Evolutionary conservation across 2,113 vertebrate species (phyloP).

Genomic region (Aramus guarauna): DNA sequence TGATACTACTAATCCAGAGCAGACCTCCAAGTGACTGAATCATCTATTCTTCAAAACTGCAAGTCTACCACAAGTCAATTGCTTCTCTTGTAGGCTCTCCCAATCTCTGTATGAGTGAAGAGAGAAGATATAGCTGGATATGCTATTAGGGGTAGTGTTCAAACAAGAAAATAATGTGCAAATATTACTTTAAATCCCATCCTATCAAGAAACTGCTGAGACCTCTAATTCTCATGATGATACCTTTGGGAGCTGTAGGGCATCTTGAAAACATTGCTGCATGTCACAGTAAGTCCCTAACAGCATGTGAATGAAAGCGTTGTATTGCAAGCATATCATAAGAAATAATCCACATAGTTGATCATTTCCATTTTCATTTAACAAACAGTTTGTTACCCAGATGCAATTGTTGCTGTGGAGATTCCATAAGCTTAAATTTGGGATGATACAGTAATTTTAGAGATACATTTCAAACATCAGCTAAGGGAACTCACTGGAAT

Average conservation of each 20-base stretch:
- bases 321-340: not conserved
- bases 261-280: not conserved
- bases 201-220: conserved; percentile 10
- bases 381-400: conserved; percentile 22
- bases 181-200: not conserved
- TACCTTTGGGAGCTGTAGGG: conserved; percentile 19
- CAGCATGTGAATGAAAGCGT: not conserved
- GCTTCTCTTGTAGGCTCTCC: not conserved
- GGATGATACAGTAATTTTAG: not conserved
- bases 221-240: conserved; percentile 1
- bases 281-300: not conserved
- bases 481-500: not conserved
- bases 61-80: not conserved
- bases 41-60: not conserved
- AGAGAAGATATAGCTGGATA: not conserved
- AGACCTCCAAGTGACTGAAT: not conserved
- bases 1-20: not conserved
- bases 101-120: not conserved
- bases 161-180: not conserved
- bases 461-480: not conserved
- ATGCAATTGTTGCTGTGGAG: not conserved
- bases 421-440: not conserved
- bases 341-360: not conserved
- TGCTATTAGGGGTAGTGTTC: not conserved
- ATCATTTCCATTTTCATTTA: conserved; percentile 15